phyloP scores from a whole-genome alignment of 1,140 invertebrate species.

The Danaus melanippus region DNA sequence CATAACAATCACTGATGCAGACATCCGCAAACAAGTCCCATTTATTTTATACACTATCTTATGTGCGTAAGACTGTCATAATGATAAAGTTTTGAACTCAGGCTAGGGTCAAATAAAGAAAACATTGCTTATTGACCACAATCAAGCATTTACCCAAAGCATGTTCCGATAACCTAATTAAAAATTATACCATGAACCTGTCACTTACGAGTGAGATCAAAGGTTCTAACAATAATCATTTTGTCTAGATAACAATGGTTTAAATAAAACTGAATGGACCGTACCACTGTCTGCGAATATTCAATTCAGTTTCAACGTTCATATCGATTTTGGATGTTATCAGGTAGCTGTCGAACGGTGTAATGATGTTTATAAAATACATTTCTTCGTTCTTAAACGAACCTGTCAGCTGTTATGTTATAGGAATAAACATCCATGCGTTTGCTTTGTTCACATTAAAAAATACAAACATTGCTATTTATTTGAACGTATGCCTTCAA shows the following conservation, averaged over 20 bases:
- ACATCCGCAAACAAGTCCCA: conserved; percentile 56
- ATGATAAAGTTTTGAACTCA: conserved; percentile 52
- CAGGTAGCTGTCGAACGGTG: conserved; percentile 33
- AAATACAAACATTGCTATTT: too few species aligned
- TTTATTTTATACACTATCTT: conserved; percentile 65
- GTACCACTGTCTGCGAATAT: conserved; percentile 23
- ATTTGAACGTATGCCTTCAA: too few species aligned
- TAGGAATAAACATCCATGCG: too few species aligned
- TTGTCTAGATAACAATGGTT: conserved; percentile 2
- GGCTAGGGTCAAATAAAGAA: conserved; percentile 53
- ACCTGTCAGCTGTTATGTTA: too few species aligned
- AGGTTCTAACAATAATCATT: conserved; percentile 6
- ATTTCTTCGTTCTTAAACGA: conserved; percentile 1
- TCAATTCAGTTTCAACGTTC: conserved; percentile 23
- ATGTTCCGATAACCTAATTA: conserved; percentile 58
- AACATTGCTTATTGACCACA: conserved; percentile 54
- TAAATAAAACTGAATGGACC: conserved; percentile 11
- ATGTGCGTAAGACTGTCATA: conserved; percentile 50
- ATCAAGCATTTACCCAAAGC: conserved; percentile 45
- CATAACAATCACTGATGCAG: conserved; percentile 45
- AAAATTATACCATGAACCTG: conserved; percentile 41
- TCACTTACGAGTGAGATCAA: conserved; percentile 27
- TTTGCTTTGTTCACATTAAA: too few species aligned
- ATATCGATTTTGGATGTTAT: conserved; percentile 49
- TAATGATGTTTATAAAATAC: conserved; percentile 60